A percentile compares a stretch with the other conserved stretches of the same genome.
phyloP scores from a whole-genome alignment of 2,113 vertebrate genomes.

The Thomomys bottae region DNA sequence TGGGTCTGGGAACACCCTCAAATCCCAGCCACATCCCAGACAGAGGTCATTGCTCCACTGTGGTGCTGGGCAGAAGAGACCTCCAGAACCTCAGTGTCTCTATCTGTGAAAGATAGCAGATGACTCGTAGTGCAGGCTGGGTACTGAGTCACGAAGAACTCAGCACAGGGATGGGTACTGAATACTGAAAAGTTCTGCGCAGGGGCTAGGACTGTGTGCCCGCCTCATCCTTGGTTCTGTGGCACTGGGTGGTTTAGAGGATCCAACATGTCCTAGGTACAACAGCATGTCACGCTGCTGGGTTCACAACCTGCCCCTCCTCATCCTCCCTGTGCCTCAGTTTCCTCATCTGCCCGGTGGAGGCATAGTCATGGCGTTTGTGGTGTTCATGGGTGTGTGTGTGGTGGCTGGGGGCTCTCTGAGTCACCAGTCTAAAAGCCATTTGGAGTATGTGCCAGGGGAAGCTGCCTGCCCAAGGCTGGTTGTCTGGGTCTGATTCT shows the following conservation, averaged over 20 bases:
- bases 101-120: neutral
- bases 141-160: neutral
- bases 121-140: neutral
- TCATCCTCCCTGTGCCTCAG: neutral
- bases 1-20: neutral
- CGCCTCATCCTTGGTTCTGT: accelerated
- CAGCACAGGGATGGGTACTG: neutral
- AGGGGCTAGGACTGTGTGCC: no score
- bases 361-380: neutral
- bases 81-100: neutral
- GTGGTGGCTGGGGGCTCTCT: neutral
- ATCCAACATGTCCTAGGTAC: neutral
- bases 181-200: neutral
- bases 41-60: no score
- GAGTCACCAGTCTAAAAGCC: accelerated
- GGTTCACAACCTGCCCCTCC: neutral
- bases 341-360: neutral
- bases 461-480: neutral
- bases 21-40: neutral
- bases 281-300: accelerated
- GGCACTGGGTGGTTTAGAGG: neutral
- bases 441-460: accelerated
- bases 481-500: neutral
- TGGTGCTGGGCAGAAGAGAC: neutral
- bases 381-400: neutral